Conservation (phyloP, 2,888 invertebrate genomes). For the Xanthostigma xanthostigma region DNA sequence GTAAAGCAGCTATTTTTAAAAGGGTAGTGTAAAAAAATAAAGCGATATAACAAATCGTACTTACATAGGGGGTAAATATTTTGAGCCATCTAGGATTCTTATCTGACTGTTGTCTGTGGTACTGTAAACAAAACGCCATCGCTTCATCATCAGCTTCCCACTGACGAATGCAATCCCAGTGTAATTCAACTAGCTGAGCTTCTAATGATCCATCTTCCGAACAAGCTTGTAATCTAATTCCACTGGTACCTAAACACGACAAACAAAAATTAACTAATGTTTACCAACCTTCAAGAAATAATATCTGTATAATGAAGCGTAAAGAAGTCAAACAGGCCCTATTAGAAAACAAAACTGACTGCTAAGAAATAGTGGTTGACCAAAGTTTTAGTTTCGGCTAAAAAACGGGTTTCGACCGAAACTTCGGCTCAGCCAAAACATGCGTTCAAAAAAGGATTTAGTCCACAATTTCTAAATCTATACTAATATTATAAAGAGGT, state of each 20-base stretch:
- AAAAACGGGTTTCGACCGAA: no score
- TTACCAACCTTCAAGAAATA: not conserved
- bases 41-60: slow-evolving; percentile 23
- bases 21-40: no score
- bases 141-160: slow-evolving; percentile 89
- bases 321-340: not conserved
- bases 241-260: slow-evolving; percentile 37
- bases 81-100: slow-evolving; percentile 73
- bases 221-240: slow-evolving; percentile 68
- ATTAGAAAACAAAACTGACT: not conserved
- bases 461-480: slow-evolving; percentile 1
- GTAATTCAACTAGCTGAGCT: slow-evolving; percentile 65
- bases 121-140: slow-evolving; percentile 80
- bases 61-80: slow-evolving; percentile 79
- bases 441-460: not conserved
- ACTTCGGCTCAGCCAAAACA: no score
- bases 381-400: no score
- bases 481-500: no score
- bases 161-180: slow-evolving; percentile 68
- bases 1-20: no score
- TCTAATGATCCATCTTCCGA: slow-evolving; percentile 65
- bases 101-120: slow-evolving; percentile 51
- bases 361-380: no score
- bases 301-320: not conserved
- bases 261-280: not conserved